Percentiles rank a stretch among this genome's conserved stretches.
Conservation (phyloP, 2,797 vertebrate genomes). For the Sebastes dallii region DNA sequence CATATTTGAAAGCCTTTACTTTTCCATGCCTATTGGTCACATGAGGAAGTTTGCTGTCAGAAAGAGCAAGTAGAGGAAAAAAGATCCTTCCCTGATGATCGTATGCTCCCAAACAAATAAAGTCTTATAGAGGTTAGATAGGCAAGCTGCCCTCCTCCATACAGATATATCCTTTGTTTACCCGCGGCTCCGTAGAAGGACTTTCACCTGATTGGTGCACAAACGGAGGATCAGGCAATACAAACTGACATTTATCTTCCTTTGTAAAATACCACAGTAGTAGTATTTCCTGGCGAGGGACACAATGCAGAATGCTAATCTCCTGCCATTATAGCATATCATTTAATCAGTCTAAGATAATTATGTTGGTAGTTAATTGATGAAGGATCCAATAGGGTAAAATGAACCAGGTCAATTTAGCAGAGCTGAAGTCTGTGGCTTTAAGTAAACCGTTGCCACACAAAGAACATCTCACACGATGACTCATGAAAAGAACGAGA, state of each 20-base stretch:
- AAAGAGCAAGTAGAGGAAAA: slow-evolving; percentile 46
- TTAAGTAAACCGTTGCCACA: slow-evolving; percentile 36
- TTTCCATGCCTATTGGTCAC: slow-evolving; percentile 70
- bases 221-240: slow-evolving; percentile 56
- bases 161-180: slow-evolving; percentile 56
- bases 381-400: slow-evolving; percentile 73
- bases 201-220: slow-evolving; percentile 59
- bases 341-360: slow-evolving; percentile 74
- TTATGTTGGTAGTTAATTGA: slow-evolving; percentile 74
- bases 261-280: slow-evolving; percentile 64
- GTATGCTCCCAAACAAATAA: slow-evolving; percentile 66
- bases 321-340: slow-evolving; percentile 55
- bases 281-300: slow-evolving; percentile 44
- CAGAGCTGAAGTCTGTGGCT: slow-evolving; percentile 49
- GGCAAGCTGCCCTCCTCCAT: slow-evolving; percentile 32
- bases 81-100: slow-evolving; percentile 56
- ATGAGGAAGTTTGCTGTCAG: slow-evolving; percentile 66
- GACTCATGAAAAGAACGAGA: slow-evolving; percentile 55
- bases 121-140: slow-evolving; percentile 43
- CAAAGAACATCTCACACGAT: slow-evolving; percentile 21
- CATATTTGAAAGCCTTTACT: slow-evolving; percentile 67
- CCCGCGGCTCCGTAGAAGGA: slow-evolving; percentile 45
- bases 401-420: slow-evolving; percentile 60
- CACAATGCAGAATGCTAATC: slow-evolving; percentile 57
- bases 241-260: slow-evolving; percentile 72